Conservation (phyloP, 2,797 vertebrate genomes). For the Enteromius fasciolatus region DNA sequence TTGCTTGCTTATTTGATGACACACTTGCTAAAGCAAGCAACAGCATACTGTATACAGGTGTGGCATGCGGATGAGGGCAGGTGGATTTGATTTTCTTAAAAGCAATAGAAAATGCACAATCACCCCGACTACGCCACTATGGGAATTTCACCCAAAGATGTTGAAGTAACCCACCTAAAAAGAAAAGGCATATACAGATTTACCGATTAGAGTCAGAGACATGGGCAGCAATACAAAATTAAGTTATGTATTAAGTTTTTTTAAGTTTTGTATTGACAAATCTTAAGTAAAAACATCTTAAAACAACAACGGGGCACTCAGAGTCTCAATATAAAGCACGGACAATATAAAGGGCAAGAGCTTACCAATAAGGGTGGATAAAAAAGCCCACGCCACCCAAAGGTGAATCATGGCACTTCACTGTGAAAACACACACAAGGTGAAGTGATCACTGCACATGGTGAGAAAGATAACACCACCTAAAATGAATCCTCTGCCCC, state of each 20-base stretch:
- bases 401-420: neutral
- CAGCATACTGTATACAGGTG: neutral
- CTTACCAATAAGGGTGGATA: neutral
- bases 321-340: neutral
- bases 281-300: neutral
- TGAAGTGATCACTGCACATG: neutral
- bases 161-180: neutral
- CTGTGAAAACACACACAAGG: neutral
- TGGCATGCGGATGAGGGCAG: too few species aligned
- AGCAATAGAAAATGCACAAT: neutral
- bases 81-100: neutral
- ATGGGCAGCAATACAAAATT: neutral
- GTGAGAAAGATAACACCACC: neutral
- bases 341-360: neutral
- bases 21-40: neutral
- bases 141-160: neutral
- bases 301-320: neutral
- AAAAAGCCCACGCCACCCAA: neutral
- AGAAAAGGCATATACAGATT: neutral
- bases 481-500: neutral
- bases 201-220: neutral
- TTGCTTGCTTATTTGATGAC: neutral
- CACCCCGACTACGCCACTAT: neutral
- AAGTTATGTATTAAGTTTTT: too few species aligned
- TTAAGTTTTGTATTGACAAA: neutral